These are phyloP conservation scores for Lithophane ornitopus DNA, from an alignment of 2,888 invertebrate genomes.

Conservation along the genomic window DNA sequence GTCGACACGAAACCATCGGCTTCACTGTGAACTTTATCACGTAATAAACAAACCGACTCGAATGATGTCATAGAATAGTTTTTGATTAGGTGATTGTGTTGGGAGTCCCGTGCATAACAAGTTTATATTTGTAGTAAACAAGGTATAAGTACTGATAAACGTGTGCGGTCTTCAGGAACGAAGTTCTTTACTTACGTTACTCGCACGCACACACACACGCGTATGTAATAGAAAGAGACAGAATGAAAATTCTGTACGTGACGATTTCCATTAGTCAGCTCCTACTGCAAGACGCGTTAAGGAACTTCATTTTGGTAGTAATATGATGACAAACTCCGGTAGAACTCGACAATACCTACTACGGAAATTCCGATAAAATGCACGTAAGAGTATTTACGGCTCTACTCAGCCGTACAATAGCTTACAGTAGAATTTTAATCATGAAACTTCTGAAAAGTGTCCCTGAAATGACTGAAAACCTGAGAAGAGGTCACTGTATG, in stretches of 20 bases:
- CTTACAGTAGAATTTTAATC: not conserved
- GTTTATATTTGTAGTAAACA: slow-evolving; percentile 17
- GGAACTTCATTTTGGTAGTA: no score
- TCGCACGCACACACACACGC: no score
- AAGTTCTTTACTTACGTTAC: no score
- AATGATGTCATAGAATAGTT: slow-evolving; percentile 45
- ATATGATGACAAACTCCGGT: no score
- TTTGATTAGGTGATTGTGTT: slow-evolving; percentile 33
- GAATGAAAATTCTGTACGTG: no score
- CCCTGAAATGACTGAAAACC: not conserved
- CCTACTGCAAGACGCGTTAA: no score
- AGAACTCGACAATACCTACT: not conserved
- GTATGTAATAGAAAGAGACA: no score
- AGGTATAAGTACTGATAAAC: not conserved
- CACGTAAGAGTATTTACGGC: not conserved
- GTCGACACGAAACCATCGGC: slow-evolving; percentile 53
- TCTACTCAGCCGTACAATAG: not conserved
- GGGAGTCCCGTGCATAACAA: not conserved
- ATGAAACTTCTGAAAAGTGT: not conserved
- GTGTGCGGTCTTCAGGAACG: no score
- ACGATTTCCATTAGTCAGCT: no score
- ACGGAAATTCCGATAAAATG: not conserved
- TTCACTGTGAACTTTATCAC: slow-evolving; percentile 47
- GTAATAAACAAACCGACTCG: slow-evolving; percentile 44
- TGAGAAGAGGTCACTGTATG: not conserved